Base-by-base conservation (phyloP, 92 coral and sea anemone genomes). In the Meandrina meandrites region DNA sequence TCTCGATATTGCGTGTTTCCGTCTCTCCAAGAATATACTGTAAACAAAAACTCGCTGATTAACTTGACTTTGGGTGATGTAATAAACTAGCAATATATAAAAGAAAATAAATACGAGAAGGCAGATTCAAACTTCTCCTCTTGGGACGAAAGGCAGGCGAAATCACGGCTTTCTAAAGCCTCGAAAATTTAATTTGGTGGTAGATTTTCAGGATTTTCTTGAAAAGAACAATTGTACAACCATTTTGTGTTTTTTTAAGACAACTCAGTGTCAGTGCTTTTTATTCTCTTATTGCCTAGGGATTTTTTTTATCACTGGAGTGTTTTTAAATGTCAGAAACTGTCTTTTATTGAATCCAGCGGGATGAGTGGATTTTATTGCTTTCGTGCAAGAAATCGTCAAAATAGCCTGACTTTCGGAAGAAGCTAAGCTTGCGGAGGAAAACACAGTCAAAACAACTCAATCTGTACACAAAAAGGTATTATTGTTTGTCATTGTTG, bases 401-500 rank as follows among this genome's bases (percentile, higher is more conserved):
- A 12, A 48, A 48, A 42, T 13, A 37, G 21, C 35, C 8, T n/a
- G 32, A 37, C 24, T 75, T 42, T 66, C 71, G 71, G 10, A 66
- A 66, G 17, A 66, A 7, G 48, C 76, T 35, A 34, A 73, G 76
- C 12, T 73, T 16, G 76, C 13, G 47, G 50, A 40, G 78, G 13
- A 73, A 73, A 40, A 42, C 3, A 27, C 37, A 81, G 51, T 64
- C n/a, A 81, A 42, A 17, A 24, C 54, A 66, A 22, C 31, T 71
- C 71, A 81, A 64, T 16, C 67, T 24, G 18, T 28, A 9, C 9
- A 64, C 75, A 47, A 67, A 73, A 73, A 22, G 27, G 48, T 72
- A 73, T 73, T 81, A 64, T 81, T 62, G n/a, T 67, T 73, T 71
- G 54, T 72, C 30, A 50, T 83, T 72, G 77, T 51, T 72, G n/a